Evolutionary conservation across 2,113 vertebrate species (phyloP).

Genomic region (Mola mola): DNA sequence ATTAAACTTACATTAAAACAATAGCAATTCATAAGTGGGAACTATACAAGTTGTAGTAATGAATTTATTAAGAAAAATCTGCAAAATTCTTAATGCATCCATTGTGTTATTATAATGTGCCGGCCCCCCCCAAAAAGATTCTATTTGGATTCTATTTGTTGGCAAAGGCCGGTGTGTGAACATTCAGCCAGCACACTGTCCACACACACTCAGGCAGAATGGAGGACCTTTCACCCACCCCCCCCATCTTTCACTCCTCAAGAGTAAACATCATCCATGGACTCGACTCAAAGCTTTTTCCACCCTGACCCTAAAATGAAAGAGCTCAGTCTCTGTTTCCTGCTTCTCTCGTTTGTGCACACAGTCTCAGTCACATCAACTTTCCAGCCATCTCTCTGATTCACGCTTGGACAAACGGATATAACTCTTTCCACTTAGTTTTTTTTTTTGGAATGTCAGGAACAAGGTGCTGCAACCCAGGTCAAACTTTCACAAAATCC

Average conservation of each 20-base stretch:
- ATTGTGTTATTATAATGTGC: neutral
- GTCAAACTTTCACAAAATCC: constrained; percentile 18
- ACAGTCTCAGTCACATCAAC: constrained; percentile 39
- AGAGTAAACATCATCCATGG: constrained; percentile 70
- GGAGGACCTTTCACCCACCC: constrained; percentile 46
- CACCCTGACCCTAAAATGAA: constrained; percentile 70
- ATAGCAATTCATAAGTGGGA: too few species aligned
- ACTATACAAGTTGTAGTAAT: too few species aligned
- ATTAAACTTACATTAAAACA: too few species aligned
- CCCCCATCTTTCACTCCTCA: constrained; percentile 46
- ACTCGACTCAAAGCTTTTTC: constrained; percentile 60
- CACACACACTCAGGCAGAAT: constrained; percentile 26
- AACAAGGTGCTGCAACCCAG: constrained; percentile 5
- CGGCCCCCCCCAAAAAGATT: constrained; percentile 9
- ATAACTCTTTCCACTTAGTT: constrained; percentile 63
- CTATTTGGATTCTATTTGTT: neutral
- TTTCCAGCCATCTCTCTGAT: constrained; percentile 57
- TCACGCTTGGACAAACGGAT: constrained; percentile 48
- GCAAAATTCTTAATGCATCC: neutral
- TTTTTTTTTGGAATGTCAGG: constrained; percentile 6
- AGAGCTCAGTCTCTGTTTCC: constrained; percentile 72
- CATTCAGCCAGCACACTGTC: constrained; percentile 8
- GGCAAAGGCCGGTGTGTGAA: constrained; percentile 1
- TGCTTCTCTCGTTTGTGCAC: constrained; percentile 27
- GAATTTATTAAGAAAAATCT: too few species aligned